These are phyloP conservation scores for Adoxophyes honmai DNA, from an alignment of 1,140 invertebrate species.

Conservation along the genomic window DNA sequence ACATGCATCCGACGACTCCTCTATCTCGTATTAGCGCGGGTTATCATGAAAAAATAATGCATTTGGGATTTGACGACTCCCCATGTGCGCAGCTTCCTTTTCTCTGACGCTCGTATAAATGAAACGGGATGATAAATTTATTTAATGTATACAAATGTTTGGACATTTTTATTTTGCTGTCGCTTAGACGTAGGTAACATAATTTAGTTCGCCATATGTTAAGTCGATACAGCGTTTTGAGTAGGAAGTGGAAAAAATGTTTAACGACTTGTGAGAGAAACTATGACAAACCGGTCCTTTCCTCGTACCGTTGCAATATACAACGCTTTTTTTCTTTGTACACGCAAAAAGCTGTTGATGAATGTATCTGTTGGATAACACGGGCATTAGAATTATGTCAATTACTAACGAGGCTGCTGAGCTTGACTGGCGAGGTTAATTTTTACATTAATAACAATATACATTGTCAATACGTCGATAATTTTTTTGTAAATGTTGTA, in stretches of 20 bases:
- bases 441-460: too few species aligned
- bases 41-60: slow-evolving; percentile 74
- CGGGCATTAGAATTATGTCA: slow-evolving; percentile 35
- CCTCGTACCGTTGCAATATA: slow-evolving; percentile 41
- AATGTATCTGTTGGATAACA: slow-evolving; percentile 43
- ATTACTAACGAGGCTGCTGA: slow-evolving; percentile 39
- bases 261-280: slow-evolving; percentile 65
- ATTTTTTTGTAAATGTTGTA: too few species aligned
- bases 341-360: slow-evolving; percentile 49
- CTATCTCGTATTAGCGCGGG: slow-evolving; percentile 65
- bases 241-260: slow-evolving; percentile 71
- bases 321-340: slow-evolving; percentile 40
- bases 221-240: slow-evolving; percentile 52
- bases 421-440: not conserved
- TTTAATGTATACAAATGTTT: slow-evolving; percentile 77
- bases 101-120: slow-evolving; percentile 50
- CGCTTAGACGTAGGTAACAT: slow-evolving; percentile 71
- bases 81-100: slow-evolving; percentile 74
- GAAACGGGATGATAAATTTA: slow-evolving; percentile 73
- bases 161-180: slow-evolving; percentile 75
- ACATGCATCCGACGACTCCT: slow-evolving; percentile 66
- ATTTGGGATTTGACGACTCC: slow-evolving; percentile 66
- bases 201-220: slow-evolving; percentile 74
- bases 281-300: slow-evolving; percentile 54
- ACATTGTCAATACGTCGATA: too few species aligned